Evolutionary conservation across 2,888 invertebrate species (phyloP), one percentile per base, ranked within the genome.

Genomic region (Protophormia terraenovae): DNA sequence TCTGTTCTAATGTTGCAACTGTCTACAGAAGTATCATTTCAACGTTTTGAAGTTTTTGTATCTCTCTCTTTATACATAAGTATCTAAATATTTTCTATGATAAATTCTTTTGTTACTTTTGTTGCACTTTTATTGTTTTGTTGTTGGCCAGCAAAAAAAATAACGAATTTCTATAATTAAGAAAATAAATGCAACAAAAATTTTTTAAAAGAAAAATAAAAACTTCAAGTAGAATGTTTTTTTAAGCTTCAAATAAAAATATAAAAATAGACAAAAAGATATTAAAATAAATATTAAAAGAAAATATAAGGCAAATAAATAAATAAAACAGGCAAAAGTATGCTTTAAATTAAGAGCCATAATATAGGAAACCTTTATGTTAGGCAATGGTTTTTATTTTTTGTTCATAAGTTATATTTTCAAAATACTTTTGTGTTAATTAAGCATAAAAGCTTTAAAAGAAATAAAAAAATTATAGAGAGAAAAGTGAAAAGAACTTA

Each of bases 61-160:
- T 53, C 22, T 72, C 6, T 58, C n/a, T 64, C 19, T 22, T 47
- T 29, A 47, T 50, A 19, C 45, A 45, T 24, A 45, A 58, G 35
- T 50, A 58, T 47, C 73, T 75, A 81, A 81, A 62, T 53, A 76
- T 73, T 69, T 53, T 76, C 12, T 62, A 69, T 62, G 29, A 69
- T 62, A 82, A 79, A 79, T 29, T 78, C 27, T 67, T 81, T 73
- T 81, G 80, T 81, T 75, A 82, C 53, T 82, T 82, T 76, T 82
- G 81, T 82, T 82, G 81, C 81, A 82, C 75, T 82, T 82, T 82
- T 82, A 82, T 82, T 82, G 81, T 75, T 60, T 16, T 73, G 32
- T 67, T 66, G 24, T 47, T 29, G 4, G 14, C 8, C 77, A n/a
- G 19, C 29, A 58, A 41, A 14, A 47, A 50, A 66, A 50, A 53